Evolutionary conservation across 2,113 vertebrate species (phyloP).

Genomic region (Clinocottus analis): DNA sequence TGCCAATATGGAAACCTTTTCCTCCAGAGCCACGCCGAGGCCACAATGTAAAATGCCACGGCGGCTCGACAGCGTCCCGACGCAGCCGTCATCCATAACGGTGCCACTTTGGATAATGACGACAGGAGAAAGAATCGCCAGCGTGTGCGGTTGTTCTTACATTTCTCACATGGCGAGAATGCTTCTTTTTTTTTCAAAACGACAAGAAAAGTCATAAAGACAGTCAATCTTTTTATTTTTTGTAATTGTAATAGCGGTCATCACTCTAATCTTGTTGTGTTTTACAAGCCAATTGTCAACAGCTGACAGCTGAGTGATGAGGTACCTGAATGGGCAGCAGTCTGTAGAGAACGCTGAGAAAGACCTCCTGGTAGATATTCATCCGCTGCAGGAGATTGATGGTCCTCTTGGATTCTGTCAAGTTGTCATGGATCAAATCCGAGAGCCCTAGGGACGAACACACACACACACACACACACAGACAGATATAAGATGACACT

Average conservation of each 20-base stretch:
- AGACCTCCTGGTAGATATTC: constrained; percentile 99
- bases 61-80: constrained; percentile 7
- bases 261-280: constrained; percentile 23
- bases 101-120: not conserved
- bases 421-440: constrained; percentile 95
- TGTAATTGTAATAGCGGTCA: not conserved
- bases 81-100: not conserved
- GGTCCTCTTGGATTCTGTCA: constrained; percentile 96
- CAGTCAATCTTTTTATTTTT: not conserved
- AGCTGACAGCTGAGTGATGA: constrained; percentile 28
- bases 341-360: constrained; percentile 93
- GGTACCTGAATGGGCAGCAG: constrained; percentile 91
- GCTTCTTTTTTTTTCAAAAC: not conserved
- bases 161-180: not conserved
- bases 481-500: constrained; percentile 34
- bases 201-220: not conserved
- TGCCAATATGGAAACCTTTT: constrained; percentile 59
- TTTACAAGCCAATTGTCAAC: not conserved
- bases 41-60: constrained; percentile 48
- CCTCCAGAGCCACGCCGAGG: constrained; percentile 22
- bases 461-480: constrained; percentile 39
- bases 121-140: not conserved
- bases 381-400: constrained; percentile 98
- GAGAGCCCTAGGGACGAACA: constrained; percentile 85
- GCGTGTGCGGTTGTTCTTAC: not conserved